Evolutionary conservation across 2,797 vertebrate species (phyloP), one percentile per base, ranked within the genome.

Genomic region (Pseudotriccus pelzelni): DNA sequence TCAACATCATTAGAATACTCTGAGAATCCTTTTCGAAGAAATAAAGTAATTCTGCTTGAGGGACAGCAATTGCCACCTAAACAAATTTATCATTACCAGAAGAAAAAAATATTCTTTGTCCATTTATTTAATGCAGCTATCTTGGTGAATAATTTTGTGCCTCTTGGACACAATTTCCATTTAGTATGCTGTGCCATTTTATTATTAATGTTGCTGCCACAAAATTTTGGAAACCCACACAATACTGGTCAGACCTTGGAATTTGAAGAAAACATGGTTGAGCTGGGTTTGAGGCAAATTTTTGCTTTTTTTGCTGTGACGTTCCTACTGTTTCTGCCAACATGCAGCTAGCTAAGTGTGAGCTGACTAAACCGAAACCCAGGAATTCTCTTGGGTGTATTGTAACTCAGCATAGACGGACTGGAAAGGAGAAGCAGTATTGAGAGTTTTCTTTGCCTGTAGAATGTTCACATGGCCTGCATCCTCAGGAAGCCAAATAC

Each of bases 331-430:
- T 19, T 22, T 66, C 44, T 84, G 62, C 58, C 55, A 83, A n/a
- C 13, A 2, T 44, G 39, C 52, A 74, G 43, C 70, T 8, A n/a
- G 34, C 19, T 79, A 37, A 22, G 47, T 24, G 6, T 43, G 44
- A 72, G 12, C 16, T 80, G 55, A 50, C 55, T 62, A 41, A 86
- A 37, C 32, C 73, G 67, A 79, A 91, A 53, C 39, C 49, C 27
- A 32, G 63, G 28, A 77, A 8, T 49, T 66, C 50, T 77, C 20
- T 46, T n/a, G 60, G 24, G 34, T 46, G 9, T 64, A 1, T 20
- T 82, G 21, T 44, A 69, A 43, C 34, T 89, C 5, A 0, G 5
- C 1, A 0, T 36, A 21, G 1, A 0, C 32, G 49, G 27, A 19
- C 34, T 79, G 72, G 47, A 84, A 86, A 84, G 60, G 46, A 37